Conservation (phyloP, 2,113 vertebrate genomes). For the Chloroceryle aenea region DNA sequence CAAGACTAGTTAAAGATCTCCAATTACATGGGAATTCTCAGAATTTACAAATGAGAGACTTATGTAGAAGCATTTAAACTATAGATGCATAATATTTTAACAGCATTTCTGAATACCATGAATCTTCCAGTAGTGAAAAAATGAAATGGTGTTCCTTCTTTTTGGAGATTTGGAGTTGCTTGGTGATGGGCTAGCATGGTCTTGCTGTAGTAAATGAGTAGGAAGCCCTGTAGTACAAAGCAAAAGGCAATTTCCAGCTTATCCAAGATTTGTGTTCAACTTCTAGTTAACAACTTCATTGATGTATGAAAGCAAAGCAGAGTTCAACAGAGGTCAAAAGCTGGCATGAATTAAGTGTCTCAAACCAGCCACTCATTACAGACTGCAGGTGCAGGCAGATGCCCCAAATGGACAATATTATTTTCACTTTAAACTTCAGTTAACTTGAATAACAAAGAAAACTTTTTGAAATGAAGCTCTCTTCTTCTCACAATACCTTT, state of each 20-base stretch:
- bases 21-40: background rate
- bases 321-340: background rate
- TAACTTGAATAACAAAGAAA: background rate
- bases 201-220: background rate
- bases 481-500: background rate
- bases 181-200: background rate
- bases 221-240: background rate
- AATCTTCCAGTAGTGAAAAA: background rate
- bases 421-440: background rate
- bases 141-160: background rate
- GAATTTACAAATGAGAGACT: background rate
- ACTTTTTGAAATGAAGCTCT: background rate
- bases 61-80: accelerated
- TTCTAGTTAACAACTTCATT: background rate
- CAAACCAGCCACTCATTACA: background rate
- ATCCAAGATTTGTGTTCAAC: background rate
- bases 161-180: background rate
- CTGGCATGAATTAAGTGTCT: background rate
- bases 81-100: background rate
- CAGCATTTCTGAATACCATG: background rate
- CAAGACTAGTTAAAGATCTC: background rate
- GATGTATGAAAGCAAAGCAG: background rate
- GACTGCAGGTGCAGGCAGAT: background rate
- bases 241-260: background rate
- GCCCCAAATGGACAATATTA: background rate